Evolutionary conservation across 1,140 invertebrate species (phyloP).

Genomic region (Euwallacea similis): DNA sequence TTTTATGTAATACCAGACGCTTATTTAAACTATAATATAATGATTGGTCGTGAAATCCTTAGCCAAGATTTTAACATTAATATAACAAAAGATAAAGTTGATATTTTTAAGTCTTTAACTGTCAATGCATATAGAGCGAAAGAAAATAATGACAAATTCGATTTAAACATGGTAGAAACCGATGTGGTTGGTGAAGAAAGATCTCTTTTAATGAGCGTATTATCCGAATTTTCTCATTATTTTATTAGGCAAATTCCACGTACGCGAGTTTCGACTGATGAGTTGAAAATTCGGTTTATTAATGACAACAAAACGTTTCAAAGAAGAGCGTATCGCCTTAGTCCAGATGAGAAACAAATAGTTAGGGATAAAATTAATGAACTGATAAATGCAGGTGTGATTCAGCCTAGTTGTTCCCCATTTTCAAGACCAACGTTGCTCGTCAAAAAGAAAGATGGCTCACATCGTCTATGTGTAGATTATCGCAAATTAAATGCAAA

Average conservation of each 20-base stretch:
- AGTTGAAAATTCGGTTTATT: conserved; percentile 21
- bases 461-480: conserved; percentile 41
- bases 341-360: too few relatives aligned
- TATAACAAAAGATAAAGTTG: too few relatives aligned
- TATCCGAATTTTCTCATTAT: conserved; percentile 2
- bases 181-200: background rate
- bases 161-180: background rate
- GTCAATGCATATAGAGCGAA: too few relatives aligned
- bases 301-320: conserved; percentile 3
- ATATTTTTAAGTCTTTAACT: too few relatives aligned
- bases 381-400: background rate
- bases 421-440: conserved; percentile 4
- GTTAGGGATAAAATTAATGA: too few relatives aligned
- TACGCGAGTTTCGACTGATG: background rate
- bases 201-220: too few relatives aligned
- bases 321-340: too few relatives aligned
- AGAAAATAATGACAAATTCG: background rate
- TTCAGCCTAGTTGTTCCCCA: conserved; percentile 9
- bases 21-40: too few relatives aligned
- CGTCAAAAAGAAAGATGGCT: conserved; percentile 4
- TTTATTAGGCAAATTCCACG: background rate
- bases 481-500: too few relatives aligned
- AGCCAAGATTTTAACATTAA: too few relatives aligned
- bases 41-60: too few relatives aligned
- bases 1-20: too few relatives aligned